Percentiles rank a stretch among this genome's conserved stretches.
Evolutionary conservation across 2,113 vertebrate genomes (phyloP).

Genomic region (Ahaetulla prasina): DNA sequence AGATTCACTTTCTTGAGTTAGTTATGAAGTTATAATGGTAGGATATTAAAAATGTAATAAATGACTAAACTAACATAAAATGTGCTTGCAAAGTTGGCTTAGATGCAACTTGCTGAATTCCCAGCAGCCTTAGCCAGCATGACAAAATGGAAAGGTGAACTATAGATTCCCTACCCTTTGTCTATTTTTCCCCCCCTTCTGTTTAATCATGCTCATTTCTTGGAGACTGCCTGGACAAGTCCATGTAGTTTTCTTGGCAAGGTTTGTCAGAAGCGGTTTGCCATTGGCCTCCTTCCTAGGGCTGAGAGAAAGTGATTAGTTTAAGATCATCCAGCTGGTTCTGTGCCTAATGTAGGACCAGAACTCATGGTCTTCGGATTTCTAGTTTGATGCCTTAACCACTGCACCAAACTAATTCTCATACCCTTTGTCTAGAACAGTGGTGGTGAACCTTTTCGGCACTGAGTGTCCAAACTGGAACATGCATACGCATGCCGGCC

Average conservation of each 20-base stretch:
- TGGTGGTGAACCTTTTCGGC: too few relatives aligned
- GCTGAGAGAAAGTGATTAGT: not conserved
- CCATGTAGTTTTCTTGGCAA: not conserved
- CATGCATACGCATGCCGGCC: too few relatives aligned
- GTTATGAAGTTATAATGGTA: not conserved
- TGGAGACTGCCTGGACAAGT: not conserved
- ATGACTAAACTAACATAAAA: not conserved
- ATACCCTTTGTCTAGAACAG: not conserved
- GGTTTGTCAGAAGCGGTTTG: not conserved
- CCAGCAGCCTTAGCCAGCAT: not conserved
- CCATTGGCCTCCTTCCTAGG: not conserved
- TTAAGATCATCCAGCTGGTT: not conserved
- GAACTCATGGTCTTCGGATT: not conserved
- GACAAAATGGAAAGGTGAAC: not conserved
- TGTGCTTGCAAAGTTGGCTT: not conserved
- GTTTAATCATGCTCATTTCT: not conserved
- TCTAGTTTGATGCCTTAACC: not conserved
- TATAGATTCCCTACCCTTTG: not conserved
- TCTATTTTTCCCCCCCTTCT: not conserved
- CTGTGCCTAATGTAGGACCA: not conserved
- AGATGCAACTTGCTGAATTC: not conserved
- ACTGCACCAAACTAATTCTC: not conserved
- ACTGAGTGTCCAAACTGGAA: too few relatives aligned
- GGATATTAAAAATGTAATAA: not conserved
- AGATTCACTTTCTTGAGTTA: not conserved